Percentiles rank a stretch among this genome's conserved stretches.
These are phyloP conservation scores for Andrena dorsata DNA, from an alignment of 2,888 invertebrate species.

Conservation along the genomic window DNA sequence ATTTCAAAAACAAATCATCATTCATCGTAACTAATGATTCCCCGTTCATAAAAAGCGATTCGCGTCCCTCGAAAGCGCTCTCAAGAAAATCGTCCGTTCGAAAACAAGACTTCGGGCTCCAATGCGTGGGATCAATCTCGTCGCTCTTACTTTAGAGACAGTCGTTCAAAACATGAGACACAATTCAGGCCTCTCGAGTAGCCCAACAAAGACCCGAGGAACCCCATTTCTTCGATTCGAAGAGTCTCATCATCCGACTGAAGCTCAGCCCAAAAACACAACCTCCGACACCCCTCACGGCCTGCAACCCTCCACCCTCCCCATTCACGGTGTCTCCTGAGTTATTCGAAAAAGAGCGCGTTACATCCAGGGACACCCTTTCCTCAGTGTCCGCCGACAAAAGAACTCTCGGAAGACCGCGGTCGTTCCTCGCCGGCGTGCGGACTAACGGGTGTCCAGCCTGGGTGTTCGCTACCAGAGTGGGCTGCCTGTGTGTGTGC, in stretches of 20 bases:
- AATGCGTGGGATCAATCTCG: neutral
- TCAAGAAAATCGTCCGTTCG: too few species aligned
- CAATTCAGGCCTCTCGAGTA: neutral
- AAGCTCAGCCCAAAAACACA: neutral
- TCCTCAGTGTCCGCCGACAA: constrained; percentile 24
- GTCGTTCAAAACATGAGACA: constrained; percentile 2
- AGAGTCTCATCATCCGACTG: neutral
- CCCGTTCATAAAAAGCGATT: too few species aligned
- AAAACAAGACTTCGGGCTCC: too few species aligned
- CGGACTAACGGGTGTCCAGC: constrained; percentile 49
- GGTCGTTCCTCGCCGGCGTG: constrained; percentile 25
- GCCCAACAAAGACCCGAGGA: neutral
- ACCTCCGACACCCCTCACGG: constrained; percentile 2
- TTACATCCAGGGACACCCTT: constrained; percentile 28
- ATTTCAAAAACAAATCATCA: too few species aligned
- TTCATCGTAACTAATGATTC: too few species aligned
- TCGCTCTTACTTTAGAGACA: neutral
- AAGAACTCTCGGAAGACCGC: constrained; percentile 43
- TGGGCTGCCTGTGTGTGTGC: constrained; percentile 5
- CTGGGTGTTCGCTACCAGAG: constrained; percentile 31
- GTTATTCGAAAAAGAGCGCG: constrained; percentile 20
- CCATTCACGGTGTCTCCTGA: constrained; percentile 14
- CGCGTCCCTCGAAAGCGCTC: too few species aligned
- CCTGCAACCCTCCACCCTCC: neutral
- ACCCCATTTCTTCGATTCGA: neutral